Evolutionary conservation across 1,140 invertebrate genomes (phyloP), one percentile per base, ranked within the genome.

Genomic region (Tetramorium alpestre): DNA sequence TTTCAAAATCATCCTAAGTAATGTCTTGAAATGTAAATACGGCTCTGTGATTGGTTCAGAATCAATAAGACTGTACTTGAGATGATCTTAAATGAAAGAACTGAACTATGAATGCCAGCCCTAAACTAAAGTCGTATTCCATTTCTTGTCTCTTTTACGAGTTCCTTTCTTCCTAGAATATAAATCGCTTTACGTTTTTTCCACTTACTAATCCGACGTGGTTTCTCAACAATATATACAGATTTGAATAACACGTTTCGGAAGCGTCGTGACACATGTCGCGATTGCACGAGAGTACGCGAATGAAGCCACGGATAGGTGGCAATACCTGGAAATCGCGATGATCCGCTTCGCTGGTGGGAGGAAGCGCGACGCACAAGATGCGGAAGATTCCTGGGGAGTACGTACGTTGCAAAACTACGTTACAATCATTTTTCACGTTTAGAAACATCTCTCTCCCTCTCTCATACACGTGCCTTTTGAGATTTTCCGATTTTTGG

Each of bases 291-390:
- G 28, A 41, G 41, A 28, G 58, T 28, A 22, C 33, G 11, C 4
- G 25, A 49, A 54, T 69, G 41, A 69, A 70, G 41, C 8, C 16
- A 81, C 56, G 77, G 28, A 1, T 28, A 56, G 33, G 2, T 47
- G n/a, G 16, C 18, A 58, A 28, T 58, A 81, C 78, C 38, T 44
- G 38, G 65, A 81, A 70, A 28, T 72, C 51, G 78, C 28, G 18
- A 16, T 16, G 54, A 49, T 18, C 13, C 51, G 25, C 41, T 13
- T 70, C 22, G 41, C 13, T 60, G 38, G 1, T 4, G 51, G 22
- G 11, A 82, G 38, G 11, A 58, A 44, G n/a, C 49, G 44, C 44
- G 44, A 51, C 69, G 69, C 16, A 33, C 33, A 44, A 81, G 16
- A 56, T 60, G 69, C 25, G 18, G 22, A 13, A 18, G 70, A 73